Evolutionary conservation across 2,797 vertebrate genomes (phyloP).

Genomic region (Phoxinus dragarum): DNA sequence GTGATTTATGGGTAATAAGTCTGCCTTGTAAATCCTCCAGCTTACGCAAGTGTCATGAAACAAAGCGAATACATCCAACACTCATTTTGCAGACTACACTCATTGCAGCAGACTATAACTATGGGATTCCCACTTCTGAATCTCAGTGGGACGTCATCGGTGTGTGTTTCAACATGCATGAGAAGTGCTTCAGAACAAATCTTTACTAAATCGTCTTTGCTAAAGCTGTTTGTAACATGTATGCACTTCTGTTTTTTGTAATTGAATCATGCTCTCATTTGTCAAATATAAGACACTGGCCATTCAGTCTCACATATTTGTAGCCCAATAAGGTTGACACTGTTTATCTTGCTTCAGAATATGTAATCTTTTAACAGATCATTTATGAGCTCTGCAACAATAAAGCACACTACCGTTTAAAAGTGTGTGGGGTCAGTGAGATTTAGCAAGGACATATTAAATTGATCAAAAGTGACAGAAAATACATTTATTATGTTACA

Average conservation of each 20-base stretch:
- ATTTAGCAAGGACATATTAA: neutral
- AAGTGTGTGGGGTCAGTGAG: neutral
- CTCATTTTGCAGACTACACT: slow-evolving; percentile 2
- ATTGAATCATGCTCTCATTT: neutral
- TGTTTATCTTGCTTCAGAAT: neutral
- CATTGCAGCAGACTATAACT: neutral
- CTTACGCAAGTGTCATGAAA: slow-evolving; percentile 63
- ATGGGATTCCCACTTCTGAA: neutral
- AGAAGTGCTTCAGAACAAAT: neutral
- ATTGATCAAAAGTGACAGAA: neutral
- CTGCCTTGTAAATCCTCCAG: slow-evolving; percentile 40
- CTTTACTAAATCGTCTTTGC: neutral
- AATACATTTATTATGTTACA: too few relatives aligned
- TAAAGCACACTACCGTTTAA: neutral
- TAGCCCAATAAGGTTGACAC: neutral
- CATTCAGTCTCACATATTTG: neutral
- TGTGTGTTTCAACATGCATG: neutral
- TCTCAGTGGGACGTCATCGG: neutral
- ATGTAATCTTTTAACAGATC: neutral
- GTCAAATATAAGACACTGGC: neutral
- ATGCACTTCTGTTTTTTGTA: neutral
- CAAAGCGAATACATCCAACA: slow-evolving; percentile 53
- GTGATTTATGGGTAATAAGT: slow-evolving; percentile 14
- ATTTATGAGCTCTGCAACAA: neutral
- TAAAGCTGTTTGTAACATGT: neutral